A percentile compares a stretch with the other conserved stretches of the same genome.
Conservation (phyloP, 2,797 vertebrate species). For the Chaetodon trifasciatus region DNA sequence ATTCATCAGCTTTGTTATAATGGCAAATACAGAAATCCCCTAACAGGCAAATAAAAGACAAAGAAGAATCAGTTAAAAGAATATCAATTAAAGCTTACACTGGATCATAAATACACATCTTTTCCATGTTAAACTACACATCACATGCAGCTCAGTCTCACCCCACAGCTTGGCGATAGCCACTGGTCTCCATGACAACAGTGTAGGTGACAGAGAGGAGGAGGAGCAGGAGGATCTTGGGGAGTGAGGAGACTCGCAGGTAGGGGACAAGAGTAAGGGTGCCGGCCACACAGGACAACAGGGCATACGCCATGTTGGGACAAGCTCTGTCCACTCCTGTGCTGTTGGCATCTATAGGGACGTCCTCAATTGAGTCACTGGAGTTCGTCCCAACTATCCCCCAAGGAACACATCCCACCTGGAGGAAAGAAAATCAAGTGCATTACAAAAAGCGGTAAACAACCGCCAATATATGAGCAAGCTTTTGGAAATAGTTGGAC, state of each 20-base stretch:
- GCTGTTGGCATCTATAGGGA: conserved; percentile 81
- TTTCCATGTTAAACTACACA: conserved; percentile 7
- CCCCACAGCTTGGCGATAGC: conserved; percentile 92
- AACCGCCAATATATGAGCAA: background rate
- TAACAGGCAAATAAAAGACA: background rate
- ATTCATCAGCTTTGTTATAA: background rate
- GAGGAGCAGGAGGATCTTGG: conserved; percentile 93
- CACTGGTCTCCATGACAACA: conserved; percentile 94
- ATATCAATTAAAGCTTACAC: background rate
- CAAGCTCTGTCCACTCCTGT: conserved; percentile 85
- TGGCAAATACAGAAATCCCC: too few species aligned
- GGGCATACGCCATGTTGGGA: conserved; percentile 90
- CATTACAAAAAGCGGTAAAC: background rate
- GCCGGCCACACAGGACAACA: conserved; percentile 94
- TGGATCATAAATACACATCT: background rate
- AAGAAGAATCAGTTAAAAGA: too few species aligned
- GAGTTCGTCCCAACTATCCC: conserved; percentile 83
- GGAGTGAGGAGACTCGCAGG: conserved; percentile 95
- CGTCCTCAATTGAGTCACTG: conserved; percentile 85
- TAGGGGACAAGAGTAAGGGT: conserved; percentile 94
- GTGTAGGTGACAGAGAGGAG: conserved; percentile 94
- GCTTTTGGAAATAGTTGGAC: background rate
- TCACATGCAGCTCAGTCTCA: conserved; percentile 73
- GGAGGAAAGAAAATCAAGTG: background rate
- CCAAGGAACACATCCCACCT: conserved; percentile 94